These are phyloP conservation scores for Drosophila paramelanica DNA, from an alignment of 2,888 invertebrate species.

Conservation along the genomic window DNA sequence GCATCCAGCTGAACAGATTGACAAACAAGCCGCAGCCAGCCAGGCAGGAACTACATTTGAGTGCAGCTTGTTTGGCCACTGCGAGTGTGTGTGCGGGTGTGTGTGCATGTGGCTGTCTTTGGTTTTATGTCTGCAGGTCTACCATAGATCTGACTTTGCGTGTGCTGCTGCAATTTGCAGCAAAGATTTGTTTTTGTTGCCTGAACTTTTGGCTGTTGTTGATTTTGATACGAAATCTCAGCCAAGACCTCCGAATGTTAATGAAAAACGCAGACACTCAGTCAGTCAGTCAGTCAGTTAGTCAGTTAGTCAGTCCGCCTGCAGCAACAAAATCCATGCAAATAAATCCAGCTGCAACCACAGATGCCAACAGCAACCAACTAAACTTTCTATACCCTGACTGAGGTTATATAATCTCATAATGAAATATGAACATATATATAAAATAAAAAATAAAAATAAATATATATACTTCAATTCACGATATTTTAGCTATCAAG, in stretches of 20 bases:
- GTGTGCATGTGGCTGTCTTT: conserved; percentile 21
- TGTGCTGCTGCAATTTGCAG: conserved; percentile 58
- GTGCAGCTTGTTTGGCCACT: conserved; percentile 46
- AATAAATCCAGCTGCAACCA: conserved; percentile 49
- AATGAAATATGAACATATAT: too few relatives aligned
- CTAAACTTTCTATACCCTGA: conserved; percentile 10
- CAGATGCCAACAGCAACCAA: conserved; percentile 17
- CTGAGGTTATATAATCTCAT: neutral
- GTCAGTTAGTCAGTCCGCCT: conserved; percentile 15
- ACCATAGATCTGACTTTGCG: conserved; percentile 40
- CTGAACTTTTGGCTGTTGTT: conserved; percentile 69
- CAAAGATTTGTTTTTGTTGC: conserved; percentile 55
- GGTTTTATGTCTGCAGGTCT: conserved; percentile 25
- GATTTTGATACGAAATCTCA: conserved; percentile 64
- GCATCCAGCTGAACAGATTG: conserved; percentile 77
- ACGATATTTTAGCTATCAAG: too few relatives aligned
- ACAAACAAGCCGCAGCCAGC: conserved; percentile 78
- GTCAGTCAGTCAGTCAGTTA: conserved; percentile 6
- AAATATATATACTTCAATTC: too few relatives aligned
- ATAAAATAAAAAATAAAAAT: too few relatives aligned
- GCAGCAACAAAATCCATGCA: conserved; percentile 47
- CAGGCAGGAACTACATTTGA: conserved; percentile 74
- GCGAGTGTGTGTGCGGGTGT: conserved; percentile 9
- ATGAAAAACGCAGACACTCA: conserved; percentile 52
- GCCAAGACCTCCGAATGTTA: conserved; percentile 25